Percentiles rank a stretch among this genome's conserved stretches.
These are phyloP conservation scores for Zaprionus davidi DNA, from an alignment of 1,140 invertebrate species.

Conservation along the genomic window DNA sequence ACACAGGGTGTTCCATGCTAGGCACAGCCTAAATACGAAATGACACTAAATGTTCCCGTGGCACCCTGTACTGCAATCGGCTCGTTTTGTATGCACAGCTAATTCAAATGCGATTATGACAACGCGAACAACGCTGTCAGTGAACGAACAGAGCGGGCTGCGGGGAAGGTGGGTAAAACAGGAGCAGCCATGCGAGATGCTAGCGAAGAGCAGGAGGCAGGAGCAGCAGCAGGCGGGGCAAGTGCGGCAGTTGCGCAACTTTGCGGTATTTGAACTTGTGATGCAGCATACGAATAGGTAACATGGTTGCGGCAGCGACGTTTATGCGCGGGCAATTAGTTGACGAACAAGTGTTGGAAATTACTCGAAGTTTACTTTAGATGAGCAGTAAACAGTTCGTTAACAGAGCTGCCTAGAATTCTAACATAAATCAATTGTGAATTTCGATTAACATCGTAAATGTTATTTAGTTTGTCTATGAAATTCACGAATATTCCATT, in stretches of 20 bases:
- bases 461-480: too few species aligned
- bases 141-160: slow-evolving; percentile 3
- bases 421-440: too few species aligned
- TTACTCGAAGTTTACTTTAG: background rate
- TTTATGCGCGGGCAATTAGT: slow-evolving; percentile 46
- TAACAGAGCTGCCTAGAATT: background rate
- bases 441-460: too few species aligned
- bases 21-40: background rate
- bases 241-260: slow-evolving; percentile 54
- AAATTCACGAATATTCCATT: background rate
- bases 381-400: background rate
- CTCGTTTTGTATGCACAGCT: slow-evolving; percentile 73
- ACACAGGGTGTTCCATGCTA: slow-evolving; percentile 47
- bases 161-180: slow-evolving; percentile 1
- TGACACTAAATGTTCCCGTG: background rate
- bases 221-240: background rate
- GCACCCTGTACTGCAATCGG: slow-evolving; percentile 57
- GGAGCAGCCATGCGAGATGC: slow-evolving; percentile 24
- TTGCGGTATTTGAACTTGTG: slow-evolving; percentile 79
- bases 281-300: slow-evolving; percentile 60
- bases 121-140: slow-evolving; percentile 65
- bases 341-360: background rate
- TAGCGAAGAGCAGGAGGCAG: slow-evolving; percentile 2
- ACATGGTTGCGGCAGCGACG: slow-evolving; percentile 42
- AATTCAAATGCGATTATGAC: slow-evolving; percentile 83